These are phyloP conservation scores for Darevskia mixta DNA, from an alignment of 2,797 vertebrate species.

Conservation along the genomic window DNA sequence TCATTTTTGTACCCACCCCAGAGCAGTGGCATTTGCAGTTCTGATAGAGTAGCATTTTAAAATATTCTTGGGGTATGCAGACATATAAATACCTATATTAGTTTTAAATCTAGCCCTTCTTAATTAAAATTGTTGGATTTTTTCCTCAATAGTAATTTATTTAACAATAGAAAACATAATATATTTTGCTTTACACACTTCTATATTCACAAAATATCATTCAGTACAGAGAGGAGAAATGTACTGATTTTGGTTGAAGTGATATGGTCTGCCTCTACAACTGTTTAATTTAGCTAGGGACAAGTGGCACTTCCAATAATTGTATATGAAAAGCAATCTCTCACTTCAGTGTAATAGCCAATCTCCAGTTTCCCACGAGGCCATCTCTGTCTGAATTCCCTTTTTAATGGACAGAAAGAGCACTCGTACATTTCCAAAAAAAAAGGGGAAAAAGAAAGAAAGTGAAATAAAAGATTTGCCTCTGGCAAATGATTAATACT, in stretches of 20 bases:
- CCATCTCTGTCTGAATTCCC: conserved; percentile 1
- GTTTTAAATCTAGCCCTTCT: background rate
- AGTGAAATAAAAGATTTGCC: background rate
- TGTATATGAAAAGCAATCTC: background rate
- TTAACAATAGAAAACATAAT: background rate
- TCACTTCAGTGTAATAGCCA: conserved; percentile 11
- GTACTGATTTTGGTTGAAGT: background rate
- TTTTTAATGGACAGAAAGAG: conserved; percentile 37
- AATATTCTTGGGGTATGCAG: accelerated
- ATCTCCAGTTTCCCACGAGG: background rate
- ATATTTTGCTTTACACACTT: background rate
- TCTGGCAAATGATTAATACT: conserved; percentile 17
- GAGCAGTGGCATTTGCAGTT: background rate
- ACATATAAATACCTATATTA: accelerated
- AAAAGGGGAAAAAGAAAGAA: background rate
- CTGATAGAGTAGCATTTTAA: background rate
- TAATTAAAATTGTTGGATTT: background rate
- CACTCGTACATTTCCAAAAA: background rate
- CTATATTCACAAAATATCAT: background rate
- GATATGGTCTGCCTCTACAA: background rate
- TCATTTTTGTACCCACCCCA: background rate
- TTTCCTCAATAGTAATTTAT: background rate
- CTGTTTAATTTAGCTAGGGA: conserved; percentile 39
- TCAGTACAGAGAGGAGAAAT: background rate
- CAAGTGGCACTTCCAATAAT: background rate